phyloP scores from a whole-genome alignment of 2,113 vertebrate genomes.

The Strix uralensis region DNA sequence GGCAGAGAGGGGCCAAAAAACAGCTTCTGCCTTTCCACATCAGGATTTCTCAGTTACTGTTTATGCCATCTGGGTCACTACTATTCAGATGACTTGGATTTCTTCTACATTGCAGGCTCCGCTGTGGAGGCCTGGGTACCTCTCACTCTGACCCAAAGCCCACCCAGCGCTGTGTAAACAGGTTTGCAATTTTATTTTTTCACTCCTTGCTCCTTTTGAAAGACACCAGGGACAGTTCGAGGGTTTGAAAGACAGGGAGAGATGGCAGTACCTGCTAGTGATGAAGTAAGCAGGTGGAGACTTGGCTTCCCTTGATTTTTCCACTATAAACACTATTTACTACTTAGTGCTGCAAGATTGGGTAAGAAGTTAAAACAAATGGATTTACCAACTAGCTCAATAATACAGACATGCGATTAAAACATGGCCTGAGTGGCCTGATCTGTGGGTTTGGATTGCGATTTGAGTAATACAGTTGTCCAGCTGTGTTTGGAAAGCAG shows the following conservation, averaged over 20 bases:
- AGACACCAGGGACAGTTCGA: neutral
- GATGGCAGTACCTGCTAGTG: neutral
- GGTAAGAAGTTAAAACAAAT: neutral
- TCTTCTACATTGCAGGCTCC: neutral
- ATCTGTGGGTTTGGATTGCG: neutral
- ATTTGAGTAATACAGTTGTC: neutral
- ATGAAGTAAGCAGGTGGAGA: neutral
- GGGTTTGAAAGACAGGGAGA: neutral
- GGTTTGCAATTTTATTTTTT: neutral
- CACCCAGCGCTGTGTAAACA: neutral
- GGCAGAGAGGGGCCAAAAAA: neutral
- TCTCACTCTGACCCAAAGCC: neutral
- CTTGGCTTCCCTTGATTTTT: neutral
- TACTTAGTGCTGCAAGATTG: neutral
- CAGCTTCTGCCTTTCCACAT: neutral
- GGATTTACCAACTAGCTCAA: neutral
- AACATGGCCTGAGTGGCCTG: neutral
- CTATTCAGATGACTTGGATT: neutral
- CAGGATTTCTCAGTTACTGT: neutral
- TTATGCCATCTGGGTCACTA: neutral
- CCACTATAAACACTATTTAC: neutral
- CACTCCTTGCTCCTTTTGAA: neutral
- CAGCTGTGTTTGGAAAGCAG: neutral
- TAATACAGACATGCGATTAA: neutral
- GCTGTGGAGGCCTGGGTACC: neutral